Evolutionary conservation across 2,797 vertebrate genomes (phyloP).

Genomic region (Sebastes iracundus): DNA sequence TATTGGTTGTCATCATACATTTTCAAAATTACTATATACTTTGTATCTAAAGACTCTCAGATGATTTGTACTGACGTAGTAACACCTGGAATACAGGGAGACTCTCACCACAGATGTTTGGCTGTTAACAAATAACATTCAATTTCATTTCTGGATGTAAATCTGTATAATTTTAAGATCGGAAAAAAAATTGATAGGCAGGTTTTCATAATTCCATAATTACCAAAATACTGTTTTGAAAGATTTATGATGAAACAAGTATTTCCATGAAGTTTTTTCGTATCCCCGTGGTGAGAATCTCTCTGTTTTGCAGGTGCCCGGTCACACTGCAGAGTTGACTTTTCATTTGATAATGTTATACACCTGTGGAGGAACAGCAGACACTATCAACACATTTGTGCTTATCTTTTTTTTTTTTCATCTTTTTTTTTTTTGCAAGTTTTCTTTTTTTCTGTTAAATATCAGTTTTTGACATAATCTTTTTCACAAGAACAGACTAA

Average conservation of each 20-base stretch:
- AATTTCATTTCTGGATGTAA: neutral
- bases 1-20: constrained; percentile 82
- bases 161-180: constrained; percentile 2
- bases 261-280: neutral
- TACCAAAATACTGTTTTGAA: neutral
- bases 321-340: constrained; percentile 51
- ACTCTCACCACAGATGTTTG: constrained; percentile 55
- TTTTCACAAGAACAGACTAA: constrained; percentile 84
- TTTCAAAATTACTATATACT: constrained; percentile 78
- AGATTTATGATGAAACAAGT: neutral
- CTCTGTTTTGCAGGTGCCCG: constrained; percentile 60
- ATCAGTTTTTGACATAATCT: constrained; percentile 71
- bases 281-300: constrained; percentile 51
- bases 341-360: constrained; percentile 73
- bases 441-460: constrained; percentile 71
- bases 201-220: neutral
- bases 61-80: constrained; percentile 61
- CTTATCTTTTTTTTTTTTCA: constrained; percentile 72
- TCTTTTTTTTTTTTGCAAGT: constrained; percentile 39
- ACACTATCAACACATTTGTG: constrained; percentile 84
- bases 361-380: constrained; percentile 81
- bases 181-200: neutral
- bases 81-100: constrained; percentile 66
- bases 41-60: constrained; percentile 79
- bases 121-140: neutral